Base-by-base conservation (phyloP, 2,888 invertebrate genomes). In the Cryptocephalus primarius region DNA sequence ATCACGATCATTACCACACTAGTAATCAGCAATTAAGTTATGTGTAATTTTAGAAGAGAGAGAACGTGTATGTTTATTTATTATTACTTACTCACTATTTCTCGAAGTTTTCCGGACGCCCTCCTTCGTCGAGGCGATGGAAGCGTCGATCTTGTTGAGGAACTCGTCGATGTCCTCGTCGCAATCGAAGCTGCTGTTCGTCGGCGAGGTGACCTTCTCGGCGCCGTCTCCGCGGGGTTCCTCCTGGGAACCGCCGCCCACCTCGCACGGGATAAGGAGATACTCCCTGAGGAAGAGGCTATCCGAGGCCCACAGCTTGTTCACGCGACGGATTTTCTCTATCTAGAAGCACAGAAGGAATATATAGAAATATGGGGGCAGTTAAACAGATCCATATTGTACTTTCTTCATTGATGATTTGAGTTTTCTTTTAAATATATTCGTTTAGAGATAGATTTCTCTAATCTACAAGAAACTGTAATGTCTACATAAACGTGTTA, bases 291-390 rank as follows among this genome's bases (percentile, higher is more conserved):
- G 76, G 76, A 92, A 93, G 67, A 94, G 78, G 75, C 92, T 93
- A 71, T 95, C 94, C 45, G 89, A 83, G 33, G 92, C 89, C 78
- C 91, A 95, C 51, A 95, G 75, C 61, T 88, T 83, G 71, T 95
- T 95, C 48, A 84, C 86, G 63, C 93, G 78, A 61, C 93, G 82
- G 65, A 95, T 88, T 72, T 91, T 89, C 75, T 94, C 94, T 69
- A 90, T 93, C 94, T 94, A 78, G 78, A 55, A 64, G 64, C 63
- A 60, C 54, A n/a, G n/a, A n/a, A n/a, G n/a, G n/a, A 41, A 41
- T 8, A 32, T 8, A 41, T 41, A 42, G 36, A 6, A 11, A 36
- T 6, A 36, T 11, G 36, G 36, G 22, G 22, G 22, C 22, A 22
- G 2, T 22, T 22, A 22, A 22, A 22, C 6, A 22, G 22, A 22